Conservation (phyloP, 2,888 invertebrate genomes). For the Itoplectis maculator region DNA sequence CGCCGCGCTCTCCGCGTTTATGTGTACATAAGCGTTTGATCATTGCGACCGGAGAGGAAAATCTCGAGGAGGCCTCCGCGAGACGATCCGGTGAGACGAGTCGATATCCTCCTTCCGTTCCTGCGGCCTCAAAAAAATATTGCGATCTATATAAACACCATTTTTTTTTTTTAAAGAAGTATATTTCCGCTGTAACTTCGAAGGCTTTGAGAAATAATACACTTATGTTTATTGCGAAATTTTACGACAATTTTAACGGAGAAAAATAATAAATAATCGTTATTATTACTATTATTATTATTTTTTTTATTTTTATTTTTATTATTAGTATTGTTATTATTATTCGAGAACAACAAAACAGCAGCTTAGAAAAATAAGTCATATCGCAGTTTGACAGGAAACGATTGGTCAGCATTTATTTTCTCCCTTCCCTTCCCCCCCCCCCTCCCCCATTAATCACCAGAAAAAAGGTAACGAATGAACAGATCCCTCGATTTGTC, state of each 20-base stretch:
- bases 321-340: too few relatives aligned
- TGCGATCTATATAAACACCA: not conserved
- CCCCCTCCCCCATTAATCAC: conserved; percentile 8
- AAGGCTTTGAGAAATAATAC: too few relatives aligned
- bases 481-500: conserved; percentile 29
- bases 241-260: too few relatives aligned
- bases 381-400: not conserved
- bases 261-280: too few relatives aligned
- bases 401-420: not conserved
- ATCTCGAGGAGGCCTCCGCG: not conserved
- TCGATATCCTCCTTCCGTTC: not conserved
- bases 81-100: not conserved
- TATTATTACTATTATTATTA: too few relatives aligned
- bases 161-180: not conserved
- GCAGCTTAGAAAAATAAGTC: not conserved
- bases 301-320: too few relatives aligned
- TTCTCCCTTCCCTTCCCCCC: not conserved
- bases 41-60: not conserved
- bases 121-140: not conserved
- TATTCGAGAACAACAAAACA: not conserved
- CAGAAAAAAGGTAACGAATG: not conserved
- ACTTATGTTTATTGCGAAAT: too few relatives aligned
- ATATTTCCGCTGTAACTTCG: too few relatives aligned
- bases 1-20: not conserved
- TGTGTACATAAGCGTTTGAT: conserved; percentile 12